Evolutionary conservation across 1,140 invertebrate genomes (phyloP), one percentile per base, ranked within the genome.

Genomic region (Patella vulgata): DNA sequence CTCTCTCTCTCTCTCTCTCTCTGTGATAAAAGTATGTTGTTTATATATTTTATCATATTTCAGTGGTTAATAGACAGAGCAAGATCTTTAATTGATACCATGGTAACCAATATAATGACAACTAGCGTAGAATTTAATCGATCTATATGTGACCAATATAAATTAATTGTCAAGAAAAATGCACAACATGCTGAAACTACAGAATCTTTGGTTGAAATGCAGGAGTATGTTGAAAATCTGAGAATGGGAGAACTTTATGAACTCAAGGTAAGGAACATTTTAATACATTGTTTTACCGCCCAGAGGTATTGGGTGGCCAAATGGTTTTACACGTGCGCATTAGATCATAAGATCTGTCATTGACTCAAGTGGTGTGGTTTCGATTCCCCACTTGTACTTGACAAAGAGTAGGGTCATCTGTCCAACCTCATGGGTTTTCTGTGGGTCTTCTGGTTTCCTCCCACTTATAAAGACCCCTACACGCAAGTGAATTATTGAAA

Each of bases 111-210:
- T 42, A 75, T 84, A n/a, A 65, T 70, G 23, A 63, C 73, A 3
- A 78, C 56, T 0, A 83, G 75, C 50, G 68, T 71, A 31, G 73
- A 71, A 48, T 84, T 84, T 53, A 82, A 83, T 58, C 70, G 76
- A 3, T 66, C 62, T 9, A 84, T 84, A 21, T 82, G 81, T 68
- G 59, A 62, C 14, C 78, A 83, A 67, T 96, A 96, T 81, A 93
- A 97, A 71, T 88, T 89, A 69, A 96, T 97, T 85, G 91, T 93
- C 0, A 88, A 91, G 56, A 90, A 89, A 71, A 90, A 93, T 23
- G 92, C 92, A 23, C 90, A 90, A 78, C 90, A 90, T 64, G 93
- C 94, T 0, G 92, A 95, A 74, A 91, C 89, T 19, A 96, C 94
- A 5, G 89, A 89, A 12, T 90, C 95, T 73, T 88, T 97, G 21